Evolutionary conservation across 2,888 invertebrate genomes (phyloP).

Genomic region (Leucoptera coffeella): DNA sequence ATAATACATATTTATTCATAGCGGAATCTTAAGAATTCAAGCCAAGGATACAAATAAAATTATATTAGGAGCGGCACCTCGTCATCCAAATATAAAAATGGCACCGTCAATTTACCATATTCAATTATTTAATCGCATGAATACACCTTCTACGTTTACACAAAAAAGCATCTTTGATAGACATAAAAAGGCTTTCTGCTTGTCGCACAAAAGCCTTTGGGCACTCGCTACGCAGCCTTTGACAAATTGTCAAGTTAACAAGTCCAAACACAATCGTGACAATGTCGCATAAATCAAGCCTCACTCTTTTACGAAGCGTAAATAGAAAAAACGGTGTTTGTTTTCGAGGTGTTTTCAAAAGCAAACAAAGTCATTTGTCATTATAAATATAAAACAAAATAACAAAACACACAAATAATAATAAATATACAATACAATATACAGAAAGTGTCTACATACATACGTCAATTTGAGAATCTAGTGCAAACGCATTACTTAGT

Average conservation of each 20-base stretch:
- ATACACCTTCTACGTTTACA: slow-evolving; percentile 25
- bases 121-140: too few species aligned
- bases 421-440: background rate
- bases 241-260: slow-evolving; percentile 37
- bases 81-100: too few species aligned
- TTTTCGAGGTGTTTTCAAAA: too few species aligned
- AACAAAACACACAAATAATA: background rate
- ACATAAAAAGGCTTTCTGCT: slow-evolving; percentile 20
- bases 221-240: slow-evolving; percentile 30
- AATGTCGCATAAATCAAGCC: background rate
- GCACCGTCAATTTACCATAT: too few species aligned
- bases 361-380: too few species aligned
- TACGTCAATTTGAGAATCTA: background rate
- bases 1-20: background rate
- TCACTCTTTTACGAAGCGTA: too few species aligned
- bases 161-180: slow-evolving; percentile 30
- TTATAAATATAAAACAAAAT: too few species aligned
- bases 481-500: background rate
- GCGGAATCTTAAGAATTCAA: too few species aligned
- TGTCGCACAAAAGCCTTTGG: slow-evolving; percentile 17
- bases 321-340: too few species aligned
- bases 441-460: background rate
- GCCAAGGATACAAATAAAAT: too few species aligned
- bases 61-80: too few species aligned
- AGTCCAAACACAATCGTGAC: slow-evolving; percentile 12